Base-by-base conservation (phyloP, 2,797 vertebrate genomes). In the Typhlichthys eigenmanni region DNA sequence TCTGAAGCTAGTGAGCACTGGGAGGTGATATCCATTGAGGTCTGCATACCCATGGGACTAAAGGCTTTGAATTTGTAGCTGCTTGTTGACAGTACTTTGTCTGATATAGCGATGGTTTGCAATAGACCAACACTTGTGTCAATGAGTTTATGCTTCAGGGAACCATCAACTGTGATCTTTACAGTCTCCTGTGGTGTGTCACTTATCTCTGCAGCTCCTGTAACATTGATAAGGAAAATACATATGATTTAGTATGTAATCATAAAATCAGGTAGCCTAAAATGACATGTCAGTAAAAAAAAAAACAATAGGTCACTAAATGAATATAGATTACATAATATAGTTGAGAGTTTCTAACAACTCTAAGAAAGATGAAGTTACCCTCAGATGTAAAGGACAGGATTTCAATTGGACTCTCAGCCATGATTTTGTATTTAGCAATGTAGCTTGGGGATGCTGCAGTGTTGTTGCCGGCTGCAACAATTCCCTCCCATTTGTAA, bases 351-450 rank as follows among this genome's bases (percentile, higher is more conserved):
- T 55, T 55, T 43, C 13, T 55, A 11, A 55, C 32, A 13, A 55
- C 11, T 70, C 60, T 11, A 62, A 73, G n/a, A 48, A 54, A 68
- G 5, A 59, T 55, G 1, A 58, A 69, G 62, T 93, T 91, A 98
- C 96, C 97, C 78, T 94, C 91, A 62, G 94, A 52, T 13, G 80
- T 91, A 77, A 95, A 98, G 68, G 95, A 94, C 19, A 98, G 85
- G 58, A 96, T 75, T 53, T 94, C 82, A 32, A 96, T 71, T 16
- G 91, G 79, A 13, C 94, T 93, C 24, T 93, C 87, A 48, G 93
- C 94, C 0, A 77, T 86, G 9, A 93, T 47, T 17, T 60, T 87
- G 54, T 95, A 95, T 55, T 81, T 90, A 46, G 91, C 85, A 78
- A 73, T 72, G 56, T 95, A 80, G 34, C 78, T 74, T 5, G 87